Conservation (phyloP, 1,140 invertebrate genomes). For the Orchesella cincta region DNA sequence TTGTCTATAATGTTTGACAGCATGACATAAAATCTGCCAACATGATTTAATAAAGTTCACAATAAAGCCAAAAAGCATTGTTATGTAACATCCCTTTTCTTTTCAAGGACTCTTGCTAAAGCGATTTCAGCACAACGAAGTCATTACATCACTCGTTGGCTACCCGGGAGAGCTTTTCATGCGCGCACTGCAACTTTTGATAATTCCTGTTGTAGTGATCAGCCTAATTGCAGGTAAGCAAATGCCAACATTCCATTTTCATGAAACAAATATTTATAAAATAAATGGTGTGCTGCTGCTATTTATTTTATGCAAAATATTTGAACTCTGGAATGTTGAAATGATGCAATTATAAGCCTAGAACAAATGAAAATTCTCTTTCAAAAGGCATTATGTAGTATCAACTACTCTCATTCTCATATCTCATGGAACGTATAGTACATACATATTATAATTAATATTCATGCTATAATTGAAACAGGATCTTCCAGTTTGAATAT, state of each 20-base stretch:
- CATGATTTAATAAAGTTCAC: too few species aligned
- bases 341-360: neutral
- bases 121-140: conserved; percentile 67
- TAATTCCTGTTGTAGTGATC: conserved; percentile 81
- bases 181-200: conserved; percentile 82
- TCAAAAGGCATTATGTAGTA: too few species aligned
- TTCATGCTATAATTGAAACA: too few species aligned
- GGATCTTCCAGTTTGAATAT: conserved; percentile 82
- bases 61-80: too few species aligned
- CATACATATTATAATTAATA: too few species aligned
- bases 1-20: neutral
- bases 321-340: too few species aligned
- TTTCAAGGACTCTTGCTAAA: conserved; percentile 71
- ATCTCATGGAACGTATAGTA: too few species aligned
- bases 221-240: conserved; percentile 74
- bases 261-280: neutral
- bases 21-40: too few species aligned
- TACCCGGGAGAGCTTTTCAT: conserved; percentile 89
- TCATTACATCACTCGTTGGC: conserved; percentile 74
- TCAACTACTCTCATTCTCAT: too few species aligned
- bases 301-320: too few species aligned
- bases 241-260: neutral
- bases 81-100: conserved; percentile 51
- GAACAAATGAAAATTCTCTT: too few species aligned
- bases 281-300: too few species aligned